phyloP scores from a whole-genome alignment of 53 echinoderm and acorn worm genomes.

The Patiria pectinifera region DNA sequence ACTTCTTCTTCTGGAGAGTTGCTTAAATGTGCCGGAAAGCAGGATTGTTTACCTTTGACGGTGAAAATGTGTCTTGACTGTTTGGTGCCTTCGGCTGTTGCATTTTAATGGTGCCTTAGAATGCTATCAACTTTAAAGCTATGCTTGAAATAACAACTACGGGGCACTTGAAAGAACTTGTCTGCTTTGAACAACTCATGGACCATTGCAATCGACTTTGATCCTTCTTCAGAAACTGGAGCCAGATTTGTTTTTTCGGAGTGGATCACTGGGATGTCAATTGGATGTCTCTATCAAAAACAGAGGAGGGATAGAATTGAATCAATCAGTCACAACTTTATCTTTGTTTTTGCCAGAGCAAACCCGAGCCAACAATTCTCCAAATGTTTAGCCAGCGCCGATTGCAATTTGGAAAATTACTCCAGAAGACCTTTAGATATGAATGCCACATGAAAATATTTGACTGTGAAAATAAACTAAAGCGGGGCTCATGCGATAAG shows the following conservation, averaged over 20 bases:
- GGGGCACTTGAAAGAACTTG: not conserved
- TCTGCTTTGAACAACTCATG: not conserved
- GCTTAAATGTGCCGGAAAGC: not conserved
- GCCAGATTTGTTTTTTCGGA: not conserved
- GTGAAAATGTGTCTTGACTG: conserved; percentile 3
- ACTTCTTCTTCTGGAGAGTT: not conserved
- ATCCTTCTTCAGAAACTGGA: not conserved
- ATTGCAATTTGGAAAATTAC: conserved; percentile 11
- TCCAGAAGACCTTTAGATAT: not conserved
- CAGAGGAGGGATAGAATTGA: not conserved
- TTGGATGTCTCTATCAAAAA: not conserved
- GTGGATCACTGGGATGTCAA: not conserved
- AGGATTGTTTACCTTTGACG: not conserved
- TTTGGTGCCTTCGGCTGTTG: conserved; percentile 11
- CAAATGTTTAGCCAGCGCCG: conserved; percentile 4
- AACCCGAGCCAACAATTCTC: not conserved
- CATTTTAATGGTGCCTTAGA: not conserved
- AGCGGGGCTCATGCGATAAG: not conserved
- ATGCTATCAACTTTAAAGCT: conserved; percentile 3
- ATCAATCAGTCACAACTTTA: not conserved
- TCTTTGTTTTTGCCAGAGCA: not conserved
- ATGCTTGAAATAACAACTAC: conserved; percentile 11
- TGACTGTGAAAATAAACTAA: conserved; percentile 44
- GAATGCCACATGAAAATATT: conserved; percentile 1
- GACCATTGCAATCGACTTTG: not conserved